Evolutionary conservation across 2,888 invertebrate species (phyloP).

Genomic region (Chirona hameri): DNA sequence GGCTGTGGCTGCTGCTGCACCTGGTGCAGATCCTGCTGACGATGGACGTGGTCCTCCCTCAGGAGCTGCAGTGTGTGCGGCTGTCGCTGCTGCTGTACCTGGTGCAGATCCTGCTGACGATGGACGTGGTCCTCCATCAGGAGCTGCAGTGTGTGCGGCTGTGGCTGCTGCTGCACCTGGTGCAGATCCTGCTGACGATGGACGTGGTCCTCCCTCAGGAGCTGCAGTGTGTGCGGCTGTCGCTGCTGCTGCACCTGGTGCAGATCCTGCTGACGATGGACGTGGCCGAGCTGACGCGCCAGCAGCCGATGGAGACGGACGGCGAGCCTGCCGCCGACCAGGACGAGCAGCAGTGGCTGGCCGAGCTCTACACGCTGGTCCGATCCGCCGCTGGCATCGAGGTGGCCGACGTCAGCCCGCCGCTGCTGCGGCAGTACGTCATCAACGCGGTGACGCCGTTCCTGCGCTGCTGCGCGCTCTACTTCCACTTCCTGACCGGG

Average conservation of each 20-base stretch:
- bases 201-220: conserved; percentile 55
- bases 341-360: conserved; percentile 31
- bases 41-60: no score
- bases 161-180: conserved; percentile 27
- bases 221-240: conserved; percentile 70
- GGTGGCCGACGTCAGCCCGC: conserved; percentile 28
- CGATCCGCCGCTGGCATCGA: neutral
- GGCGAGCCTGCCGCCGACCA: conserved; percentile 44
- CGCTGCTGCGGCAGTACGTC: conserved; percentile 11
- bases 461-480: conserved; percentile 80
- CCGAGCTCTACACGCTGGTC: conserved; percentile 29
- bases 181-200: conserved; percentile 37
- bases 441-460: conserved; percentile 58
- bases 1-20: no score
- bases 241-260: conserved; percentile 72
- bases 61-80: no score
- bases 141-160: neutral
- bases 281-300: conserved; percentile 46
- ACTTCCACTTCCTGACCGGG: conserved; percentile 87
- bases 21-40: no score
- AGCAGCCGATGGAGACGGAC: conserved; percentile 50
- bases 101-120: no score
- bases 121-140: no score
- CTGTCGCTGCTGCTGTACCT: no score
- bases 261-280: conserved; percentile 69